Conservation (phyloP, 2,888 invertebrate species). For the Gerris lacustris region DNA sequence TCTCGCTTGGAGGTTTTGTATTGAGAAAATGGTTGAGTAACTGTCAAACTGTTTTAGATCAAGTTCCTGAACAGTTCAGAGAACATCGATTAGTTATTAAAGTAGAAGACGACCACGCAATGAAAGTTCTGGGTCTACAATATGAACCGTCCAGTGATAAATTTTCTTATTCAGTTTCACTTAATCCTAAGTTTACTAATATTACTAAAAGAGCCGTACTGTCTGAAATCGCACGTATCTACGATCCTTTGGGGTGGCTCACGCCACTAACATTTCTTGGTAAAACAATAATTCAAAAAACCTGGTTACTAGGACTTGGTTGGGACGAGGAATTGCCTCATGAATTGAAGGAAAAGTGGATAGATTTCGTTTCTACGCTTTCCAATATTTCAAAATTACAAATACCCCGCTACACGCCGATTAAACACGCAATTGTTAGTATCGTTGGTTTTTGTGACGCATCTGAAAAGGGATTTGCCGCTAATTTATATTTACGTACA, state of each 20-base stretch:
- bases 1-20: neutral
- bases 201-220: neutral
- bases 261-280: neutral
- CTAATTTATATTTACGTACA: neutral
- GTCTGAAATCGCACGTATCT: neutral
- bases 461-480: slow-evolving; percentile 13
- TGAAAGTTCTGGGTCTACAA: neutral
- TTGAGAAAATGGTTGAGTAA: neutral
- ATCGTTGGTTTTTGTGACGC: slow-evolving; percentile 16
- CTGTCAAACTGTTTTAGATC: neutral
- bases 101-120: neutral
- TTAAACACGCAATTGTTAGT: neutral
- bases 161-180: neutral
- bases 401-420: slow-evolving; percentile 11
- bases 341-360: slow-evolving; percentile 2
- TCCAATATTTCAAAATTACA: neutral
- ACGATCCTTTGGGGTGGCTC: neutral
- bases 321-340: neutral
- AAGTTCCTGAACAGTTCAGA: neutral
- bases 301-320: neutral
- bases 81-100: neutral
- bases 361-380: neutral
- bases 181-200: neutral
- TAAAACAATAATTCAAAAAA: neutral
- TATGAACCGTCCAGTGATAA: neutral